Conservation (phyloP, 2,888 invertebrate genomes). For the Lasioglossum morio region DNA sequence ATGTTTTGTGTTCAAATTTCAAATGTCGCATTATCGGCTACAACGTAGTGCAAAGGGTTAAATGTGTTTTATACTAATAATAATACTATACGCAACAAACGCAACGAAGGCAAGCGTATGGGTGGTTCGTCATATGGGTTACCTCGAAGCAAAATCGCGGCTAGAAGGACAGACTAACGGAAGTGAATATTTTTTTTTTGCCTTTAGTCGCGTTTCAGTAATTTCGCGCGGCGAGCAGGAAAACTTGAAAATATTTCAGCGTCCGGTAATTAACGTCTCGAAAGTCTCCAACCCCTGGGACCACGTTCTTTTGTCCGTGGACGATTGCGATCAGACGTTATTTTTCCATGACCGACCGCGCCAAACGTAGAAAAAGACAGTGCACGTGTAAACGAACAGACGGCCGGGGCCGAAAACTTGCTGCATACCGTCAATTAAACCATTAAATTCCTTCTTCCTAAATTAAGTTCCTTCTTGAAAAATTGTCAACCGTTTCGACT, state of each 20-base stretch:
- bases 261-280: constrained; percentile 36
- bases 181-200: constrained; percentile 45
- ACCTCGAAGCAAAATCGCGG: constrained; percentile 60
- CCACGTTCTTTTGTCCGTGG: constrained; percentile 41
- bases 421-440: too few species aligned
- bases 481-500: too few species aligned
- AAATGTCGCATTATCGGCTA: too few species aligned
- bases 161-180: constrained; percentile 61
- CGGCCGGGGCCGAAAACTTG: too few species aligned
- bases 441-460: too few species aligned
- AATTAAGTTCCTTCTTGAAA: too few species aligned
- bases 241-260: constrained; percentile 34
- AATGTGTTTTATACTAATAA: too few species aligned
- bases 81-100: not conserved
- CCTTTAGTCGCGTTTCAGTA: constrained; percentile 61
- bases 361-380: too few species aligned
- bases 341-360: constrained; percentile 4
- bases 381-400: too few species aligned
- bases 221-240: constrained; percentile 49
- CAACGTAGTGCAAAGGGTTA: too few species aligned
- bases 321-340: constrained; percentile 50
- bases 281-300: constrained; percentile 50
- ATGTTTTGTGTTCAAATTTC: too few species aligned
- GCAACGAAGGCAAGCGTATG: constrained; percentile 25
- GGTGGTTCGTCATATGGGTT: constrained; percentile 62